phyloP scores from a whole-genome alignment of 2,888 invertebrate genomes.

The Hydriomena furcata region DNA sequence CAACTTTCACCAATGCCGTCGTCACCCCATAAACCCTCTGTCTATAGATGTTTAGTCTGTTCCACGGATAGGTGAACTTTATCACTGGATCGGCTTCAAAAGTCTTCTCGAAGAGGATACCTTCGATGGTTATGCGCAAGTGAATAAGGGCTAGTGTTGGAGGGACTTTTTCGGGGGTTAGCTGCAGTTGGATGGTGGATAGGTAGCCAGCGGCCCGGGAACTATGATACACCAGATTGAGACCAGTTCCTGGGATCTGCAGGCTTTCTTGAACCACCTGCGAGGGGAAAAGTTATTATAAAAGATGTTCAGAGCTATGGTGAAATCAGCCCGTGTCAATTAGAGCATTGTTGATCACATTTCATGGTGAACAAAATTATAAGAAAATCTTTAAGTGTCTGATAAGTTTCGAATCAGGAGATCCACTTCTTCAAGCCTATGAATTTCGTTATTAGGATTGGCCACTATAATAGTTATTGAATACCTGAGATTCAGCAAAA shows the following conservation, averaged over 20 bases:
- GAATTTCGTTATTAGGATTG: too few relatives aligned
- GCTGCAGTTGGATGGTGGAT: conserved; percentile 95
- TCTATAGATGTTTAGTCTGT: conserved; percentile 96
- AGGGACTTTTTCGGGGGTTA: conserved; percentile 94
- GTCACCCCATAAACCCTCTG: conserved; percentile 98
- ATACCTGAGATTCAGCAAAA: too few relatives aligned
- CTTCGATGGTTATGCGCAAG: conserved; percentile 96
- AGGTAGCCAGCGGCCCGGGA: conserved; percentile 96
- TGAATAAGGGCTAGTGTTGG: conserved; percentile 93
- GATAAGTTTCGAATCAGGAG: too few relatives aligned
- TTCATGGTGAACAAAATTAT: too few relatives aligned
- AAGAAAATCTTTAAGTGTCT: too few relatives aligned
- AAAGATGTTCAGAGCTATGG: too few relatives aligned
- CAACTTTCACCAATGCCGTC: conserved; percentile 96
- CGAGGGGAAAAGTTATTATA: conserved; percentile 21
- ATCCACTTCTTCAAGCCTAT: too few relatives aligned
- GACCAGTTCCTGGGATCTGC: conserved; percentile 95
- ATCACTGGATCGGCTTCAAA: conserved; percentile 98
- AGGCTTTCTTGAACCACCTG: conserved; percentile 97
- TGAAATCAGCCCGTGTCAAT: too few relatives aligned
- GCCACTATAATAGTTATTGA: too few relatives aligned
- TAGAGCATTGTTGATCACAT: too few relatives aligned
- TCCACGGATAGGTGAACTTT: conserved; percentile 99
- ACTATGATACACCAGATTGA: conserved; percentile 98
- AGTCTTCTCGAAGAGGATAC: conserved; percentile 94